Evolutionary conservation across 2,888 invertebrate genomes (phyloP).

Genomic region (Lasioglossum calceatum): DNA sequence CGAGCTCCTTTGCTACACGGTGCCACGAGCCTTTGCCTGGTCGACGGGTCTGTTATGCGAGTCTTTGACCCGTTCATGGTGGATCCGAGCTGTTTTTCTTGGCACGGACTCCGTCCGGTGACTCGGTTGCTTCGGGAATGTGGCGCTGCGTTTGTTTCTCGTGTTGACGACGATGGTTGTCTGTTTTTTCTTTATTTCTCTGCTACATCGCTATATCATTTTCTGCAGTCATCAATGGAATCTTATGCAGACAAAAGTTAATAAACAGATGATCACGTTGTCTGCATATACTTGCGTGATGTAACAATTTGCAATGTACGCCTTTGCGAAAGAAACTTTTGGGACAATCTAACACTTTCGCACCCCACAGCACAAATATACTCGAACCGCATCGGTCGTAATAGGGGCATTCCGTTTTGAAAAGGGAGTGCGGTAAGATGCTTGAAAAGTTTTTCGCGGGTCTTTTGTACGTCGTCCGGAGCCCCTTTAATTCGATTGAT

Average conservation of each 20-base stretch:
- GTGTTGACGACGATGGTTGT: background rate
- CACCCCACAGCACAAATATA: conserved; percentile 1
- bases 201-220: background rate
- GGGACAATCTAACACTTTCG: background rate
- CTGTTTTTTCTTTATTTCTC: no score
- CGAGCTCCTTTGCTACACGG: background rate
- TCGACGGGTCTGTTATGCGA: conserved; percentile 4
- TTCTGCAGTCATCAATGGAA: background rate
- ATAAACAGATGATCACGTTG: no score
- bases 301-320: no score
- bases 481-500: conserved; percentile 74
- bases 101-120: background rate
- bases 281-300: no score
- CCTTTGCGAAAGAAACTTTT: no score
- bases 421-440: background rate
- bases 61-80: conserved; percentile 6
- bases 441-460: conserved; percentile 25
- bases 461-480: conserved; percentile 30
- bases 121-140: background rate
- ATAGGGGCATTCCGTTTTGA: conserved; percentile 40
- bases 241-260: background rate
- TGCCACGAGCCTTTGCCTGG: background rate
- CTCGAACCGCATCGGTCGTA: conserved; percentile 12
- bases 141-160: background rate
- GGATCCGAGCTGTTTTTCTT: background rate